Evolutionary conservation across 2,113 vertebrate genomes (phyloP), one percentile per base, ranked within the genome.

Genomic region (Pseudopipra pipra): DNA sequence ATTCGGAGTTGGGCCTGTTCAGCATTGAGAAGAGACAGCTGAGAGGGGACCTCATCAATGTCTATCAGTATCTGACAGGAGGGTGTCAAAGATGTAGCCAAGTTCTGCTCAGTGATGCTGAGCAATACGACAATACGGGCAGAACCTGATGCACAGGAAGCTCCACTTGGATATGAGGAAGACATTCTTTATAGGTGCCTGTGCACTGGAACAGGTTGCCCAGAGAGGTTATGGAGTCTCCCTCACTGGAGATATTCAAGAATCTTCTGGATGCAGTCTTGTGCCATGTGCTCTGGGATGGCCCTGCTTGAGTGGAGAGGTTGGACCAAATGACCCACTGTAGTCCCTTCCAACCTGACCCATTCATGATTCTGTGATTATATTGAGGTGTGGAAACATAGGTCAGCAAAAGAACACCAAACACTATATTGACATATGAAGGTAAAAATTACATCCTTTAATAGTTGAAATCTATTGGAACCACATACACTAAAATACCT

Each of bases 401-500:
- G n/a, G 18, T 41, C 39, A 81, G 52, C 58, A 39, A 63, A 82
- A 58, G 13, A 19, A 6, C 6, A 33, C 12, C 44, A n/a, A 87
- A 30, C 20, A 27, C 55, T 27, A 0, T 25, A n/a, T 15, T 65
- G 22, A 37, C 14, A 8, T 5, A 6, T 43, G 33, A 70, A 55
- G 9, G 39, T 43, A 49, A 13, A 76, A 73, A 85, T 33, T 0
- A 28, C 7, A 49, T 6, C 5, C 4, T 68, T 61, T 46, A 70
- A 22, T 16, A 61, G 28, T 2, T 65, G 22, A 85, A 75, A 41
- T 51, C 25, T 31, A 3, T 41, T 44, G 21, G 11, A 90, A 90
- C 5, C 18, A 33, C 0, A 1, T 52, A 22, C 5, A 9, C 3
- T 46, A 39, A 39, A 49, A 68, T 52, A 56, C 6, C 5, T 23